These are phyloP conservation scores for Sinodicranocentrus sp. DNA, from an alignment of 2,888 invertebrate species.

Conservation along the genomic window DNA sequence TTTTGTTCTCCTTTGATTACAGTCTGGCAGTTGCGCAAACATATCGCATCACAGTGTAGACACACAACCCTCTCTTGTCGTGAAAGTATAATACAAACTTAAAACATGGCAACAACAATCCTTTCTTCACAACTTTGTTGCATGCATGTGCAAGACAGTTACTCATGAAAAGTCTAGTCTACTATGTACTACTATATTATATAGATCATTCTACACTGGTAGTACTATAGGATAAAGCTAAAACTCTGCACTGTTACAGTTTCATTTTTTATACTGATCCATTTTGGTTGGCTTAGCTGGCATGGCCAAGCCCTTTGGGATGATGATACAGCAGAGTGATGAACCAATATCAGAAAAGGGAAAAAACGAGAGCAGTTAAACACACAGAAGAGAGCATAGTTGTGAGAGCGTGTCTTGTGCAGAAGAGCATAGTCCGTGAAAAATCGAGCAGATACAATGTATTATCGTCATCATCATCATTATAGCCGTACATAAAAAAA, in stretches of 20 bases:
- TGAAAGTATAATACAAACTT: conserved; percentile 48
- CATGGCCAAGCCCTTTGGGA: conserved; percentile 69
- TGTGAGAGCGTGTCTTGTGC: not conserved
- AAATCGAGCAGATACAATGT: conserved; percentile 68
- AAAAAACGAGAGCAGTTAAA: conserved; percentile 63
- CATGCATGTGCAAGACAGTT: conserved; percentile 26
- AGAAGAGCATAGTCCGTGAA: conserved; percentile 67
- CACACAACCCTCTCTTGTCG: conserved; percentile 4
- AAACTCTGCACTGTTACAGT: conserved; percentile 60
- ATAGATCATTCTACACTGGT: conserved; percentile 56
- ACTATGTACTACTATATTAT: conserved; percentile 48
- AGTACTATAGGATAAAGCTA: conserved; percentile 46
- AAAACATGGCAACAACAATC: conserved; percentile 55
- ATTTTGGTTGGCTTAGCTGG: conserved; percentile 65
- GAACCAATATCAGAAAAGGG: conserved; percentile 68
- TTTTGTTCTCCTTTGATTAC: conserved; percentile 61
- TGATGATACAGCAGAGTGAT: conserved; percentile 56
- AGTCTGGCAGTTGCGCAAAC: conserved; percentile 58
- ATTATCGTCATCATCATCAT: conserved; percentile 39
- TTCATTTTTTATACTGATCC: conserved; percentile 58
- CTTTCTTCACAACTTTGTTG: conserved; percentile 35
- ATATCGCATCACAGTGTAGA: conserved; percentile 42
- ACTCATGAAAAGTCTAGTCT: not conserved
- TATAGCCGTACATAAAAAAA: conserved; percentile 20
- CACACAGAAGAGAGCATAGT: conserved; percentile 12